These are phyloP conservation scores for Thalpophila matura DNA, from an alignment of 2,888 invertebrate genomes.

Conservation along the genomic window DNA sequence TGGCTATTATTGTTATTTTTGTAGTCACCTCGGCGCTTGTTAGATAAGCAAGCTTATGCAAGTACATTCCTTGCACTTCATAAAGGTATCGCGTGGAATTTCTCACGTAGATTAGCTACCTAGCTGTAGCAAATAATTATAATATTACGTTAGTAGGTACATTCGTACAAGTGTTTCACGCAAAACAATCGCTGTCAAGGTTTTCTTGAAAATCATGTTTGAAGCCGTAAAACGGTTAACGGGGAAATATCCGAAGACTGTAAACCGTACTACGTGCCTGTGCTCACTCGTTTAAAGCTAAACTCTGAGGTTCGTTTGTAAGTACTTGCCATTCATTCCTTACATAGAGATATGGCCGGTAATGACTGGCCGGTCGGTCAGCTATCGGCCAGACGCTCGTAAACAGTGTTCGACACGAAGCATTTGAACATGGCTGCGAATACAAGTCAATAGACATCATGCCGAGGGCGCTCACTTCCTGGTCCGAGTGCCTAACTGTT, in stretches of 20 bases:
- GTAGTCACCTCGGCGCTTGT: conserved; percentile 62
- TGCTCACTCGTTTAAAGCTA: conserved; percentile 80
- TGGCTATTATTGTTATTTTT: conserved; percentile 78
- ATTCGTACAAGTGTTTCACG: conserved; percentile 51
- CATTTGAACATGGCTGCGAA: conserved; percentile 85
- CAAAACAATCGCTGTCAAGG: conserved; percentile 56
- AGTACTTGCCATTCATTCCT: conserved; percentile 87
- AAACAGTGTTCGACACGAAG: conserved; percentile 85
- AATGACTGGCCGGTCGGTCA: conserved; percentile 83
- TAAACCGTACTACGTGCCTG: conserved; percentile 81
- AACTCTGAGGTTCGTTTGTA: conserved; percentile 81
- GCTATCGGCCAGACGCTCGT: conserved; percentile 88
- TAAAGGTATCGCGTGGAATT: conserved; percentile 30
- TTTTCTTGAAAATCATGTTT: conserved; percentile 74
- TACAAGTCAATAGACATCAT: conserved; percentile 85
- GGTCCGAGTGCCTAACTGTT: conserved; percentile 73
- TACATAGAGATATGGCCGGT: conserved; percentile 87
- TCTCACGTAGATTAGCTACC: conserved; percentile 29
- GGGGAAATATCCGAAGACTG: conserved; percentile 76
- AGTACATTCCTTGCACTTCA: conserved; percentile 42
- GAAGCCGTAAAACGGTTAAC: conserved; percentile 79
- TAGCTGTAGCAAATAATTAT: conserved; percentile 14
- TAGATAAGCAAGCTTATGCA: conserved; percentile 53
- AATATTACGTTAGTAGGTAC: conserved; percentile 13
- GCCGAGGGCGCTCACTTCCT: conserved; percentile 80